A percentile compares a stretch with the other conserved stretches of the same genome.
phyloP scores from a whole-genome alignment of 2,797 vertebrate species.

The Numenius phaeopus region DNA sequence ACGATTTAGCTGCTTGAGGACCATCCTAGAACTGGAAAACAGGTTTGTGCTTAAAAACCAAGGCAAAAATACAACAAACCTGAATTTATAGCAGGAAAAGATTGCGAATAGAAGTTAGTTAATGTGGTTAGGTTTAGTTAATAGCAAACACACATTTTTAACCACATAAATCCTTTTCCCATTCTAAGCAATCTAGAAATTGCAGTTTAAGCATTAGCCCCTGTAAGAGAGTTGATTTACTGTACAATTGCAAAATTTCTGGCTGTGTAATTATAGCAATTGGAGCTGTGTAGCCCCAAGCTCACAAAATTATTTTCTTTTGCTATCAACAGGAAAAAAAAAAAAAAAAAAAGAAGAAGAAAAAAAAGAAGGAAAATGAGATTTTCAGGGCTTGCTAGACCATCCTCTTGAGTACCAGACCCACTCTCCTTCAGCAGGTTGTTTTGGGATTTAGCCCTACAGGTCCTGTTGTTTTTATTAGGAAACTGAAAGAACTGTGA shows the following conservation, averaged over 20 bases:
- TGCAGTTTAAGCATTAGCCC: slow-evolving; percentile 22
- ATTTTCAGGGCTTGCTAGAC: background rate
- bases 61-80: background rate
- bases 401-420: background rate
- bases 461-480: background rate
- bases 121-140: background rate
- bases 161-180: background rate
- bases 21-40: background rate
- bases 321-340: background rate
- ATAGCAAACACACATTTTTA: background rate
- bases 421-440: background rate
- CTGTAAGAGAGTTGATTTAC: background rate
- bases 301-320: background rate
- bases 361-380: background rate
- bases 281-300: background rate
- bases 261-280: background rate
- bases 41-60: background rate
- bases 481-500: background rate
- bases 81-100: background rate
- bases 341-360: too few species aligned
- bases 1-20: background rate
- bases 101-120: background rate
- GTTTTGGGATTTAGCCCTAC: background rate
- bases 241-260: background rate
- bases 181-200: background rate